These are phyloP conservation scores for Daubentonia madagascariensis DNA, from an alignment of 2,113 vertebrate genomes.

Conservation along the genomic window DNA sequence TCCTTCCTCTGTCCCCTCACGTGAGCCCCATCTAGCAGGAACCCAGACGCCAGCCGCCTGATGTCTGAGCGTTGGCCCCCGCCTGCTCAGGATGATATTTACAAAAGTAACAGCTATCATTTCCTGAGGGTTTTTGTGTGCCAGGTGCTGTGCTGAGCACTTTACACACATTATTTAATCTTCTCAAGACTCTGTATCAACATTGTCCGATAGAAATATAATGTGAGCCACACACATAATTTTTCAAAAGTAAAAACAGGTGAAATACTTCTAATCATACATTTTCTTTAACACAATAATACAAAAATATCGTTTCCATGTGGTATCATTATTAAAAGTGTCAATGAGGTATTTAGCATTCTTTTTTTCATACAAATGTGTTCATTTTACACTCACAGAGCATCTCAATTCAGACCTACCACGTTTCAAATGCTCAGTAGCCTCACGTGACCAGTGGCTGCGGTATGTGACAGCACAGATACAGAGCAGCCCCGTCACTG, in stretches of 20 bases:
- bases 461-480: neutral
- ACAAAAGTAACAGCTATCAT: neutral
- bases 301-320: neutral
- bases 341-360: neutral
- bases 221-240: neutral
- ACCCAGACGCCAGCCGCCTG: neutral
- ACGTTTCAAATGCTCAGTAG: neutral
- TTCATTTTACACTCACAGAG: neutral
- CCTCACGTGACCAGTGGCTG: neutral
- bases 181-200: neutral
- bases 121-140: neutral
- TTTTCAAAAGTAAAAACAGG: neutral
- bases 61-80: neutral
- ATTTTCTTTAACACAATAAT: neutral
- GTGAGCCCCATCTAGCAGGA: neutral
- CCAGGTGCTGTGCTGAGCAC: neutral
- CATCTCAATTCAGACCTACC: fast-evolving
- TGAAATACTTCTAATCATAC: constrained; percentile 15
- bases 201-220: neutral
- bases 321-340: neutral
- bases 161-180: neutral
- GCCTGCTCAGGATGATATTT: neutral
- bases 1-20: neutral
- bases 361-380: neutral
- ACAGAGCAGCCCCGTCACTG: neutral